A percentile compares a stretch with the other conserved stretches of the same genome.
Conservation (phyloP, 2,797 vertebrate genomes). For the Furcifer pardalis region DNA sequence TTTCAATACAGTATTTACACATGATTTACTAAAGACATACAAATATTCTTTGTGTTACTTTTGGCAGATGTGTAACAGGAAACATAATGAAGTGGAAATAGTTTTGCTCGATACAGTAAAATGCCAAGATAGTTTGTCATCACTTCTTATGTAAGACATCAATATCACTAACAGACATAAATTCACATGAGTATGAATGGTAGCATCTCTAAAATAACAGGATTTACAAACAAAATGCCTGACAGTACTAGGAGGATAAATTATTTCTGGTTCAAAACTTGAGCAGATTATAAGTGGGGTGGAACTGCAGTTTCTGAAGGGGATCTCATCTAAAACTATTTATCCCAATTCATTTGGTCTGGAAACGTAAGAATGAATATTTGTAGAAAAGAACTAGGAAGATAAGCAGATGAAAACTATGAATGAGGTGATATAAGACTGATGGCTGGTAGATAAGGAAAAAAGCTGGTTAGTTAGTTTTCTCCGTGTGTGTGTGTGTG, state of each 20-base stretch:
- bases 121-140: conserved; percentile 37
- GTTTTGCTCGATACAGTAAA: conserved; percentile 51
- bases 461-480: too few species aligned
- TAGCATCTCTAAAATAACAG: conserved; percentile 10
- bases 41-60: conserved; percentile 52
- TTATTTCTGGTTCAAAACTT: conserved; percentile 1
- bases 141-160: background rate
- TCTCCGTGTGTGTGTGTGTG: too few species aligned
- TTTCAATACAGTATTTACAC: conserved; percentile 10
- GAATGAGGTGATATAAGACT: background rate
- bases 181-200: background rate
- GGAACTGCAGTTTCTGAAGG: background rate
- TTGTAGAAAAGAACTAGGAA: background rate
- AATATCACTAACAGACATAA: background rate
- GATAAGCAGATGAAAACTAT: background rate
- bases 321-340: conserved; percentile 8
- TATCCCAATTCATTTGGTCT: background rate
- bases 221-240: conserved; percentile 1
- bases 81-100: conserved; percentile 52
- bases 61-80: conserved; percentile 51
- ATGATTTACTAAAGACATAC: conserved; percentile 44
- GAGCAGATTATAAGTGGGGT: conserved; percentile 12
- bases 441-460: too few species aligned
- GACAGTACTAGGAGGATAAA: background rate
- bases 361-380: background rate